phyloP scores from a whole-genome alignment of 1,140 invertebrate species.

The Neodiprion fabricii region DNA sequence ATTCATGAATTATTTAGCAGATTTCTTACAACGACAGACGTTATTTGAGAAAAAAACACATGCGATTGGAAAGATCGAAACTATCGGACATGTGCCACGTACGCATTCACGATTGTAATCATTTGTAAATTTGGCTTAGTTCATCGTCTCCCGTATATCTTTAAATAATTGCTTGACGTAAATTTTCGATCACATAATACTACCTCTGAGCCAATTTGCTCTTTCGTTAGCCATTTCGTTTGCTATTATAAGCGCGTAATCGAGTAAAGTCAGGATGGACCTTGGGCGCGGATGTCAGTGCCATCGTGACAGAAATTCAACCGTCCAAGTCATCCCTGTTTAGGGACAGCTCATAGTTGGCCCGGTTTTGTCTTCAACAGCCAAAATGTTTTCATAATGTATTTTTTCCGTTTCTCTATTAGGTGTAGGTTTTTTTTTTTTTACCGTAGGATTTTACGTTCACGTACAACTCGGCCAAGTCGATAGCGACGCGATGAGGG shows the following conservation, averaged over 20 bases:
- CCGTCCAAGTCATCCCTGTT: neutral
- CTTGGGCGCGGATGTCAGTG: slow-evolving; percentile 29
- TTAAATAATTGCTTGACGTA: slow-evolving; percentile 8
- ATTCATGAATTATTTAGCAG: too few species aligned
- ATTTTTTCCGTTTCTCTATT: neutral
- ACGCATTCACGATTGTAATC: neutral
- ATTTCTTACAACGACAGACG: too few species aligned
- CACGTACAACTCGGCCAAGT: too few species aligned
- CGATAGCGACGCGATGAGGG: too few species aligned
- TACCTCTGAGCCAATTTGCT: slow-evolving; percentile 26
- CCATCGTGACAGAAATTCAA: slow-evolving; percentile 26
- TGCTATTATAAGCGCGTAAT: slow-evolving; percentile 42
- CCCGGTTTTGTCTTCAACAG: neutral
- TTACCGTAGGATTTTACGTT: neutral
- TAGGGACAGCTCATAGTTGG: too few species aligned
- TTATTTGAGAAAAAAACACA: neutral
- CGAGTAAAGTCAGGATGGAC: slow-evolving; percentile 30
- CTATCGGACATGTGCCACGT: neutral
- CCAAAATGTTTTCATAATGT: neutral
- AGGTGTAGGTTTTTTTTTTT: neutral
- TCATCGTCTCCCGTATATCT: slow-evolving; percentile 1
- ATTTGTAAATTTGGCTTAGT: neutral
- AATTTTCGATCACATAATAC: slow-evolving; percentile 3
- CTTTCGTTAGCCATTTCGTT: slow-evolving; percentile 28
- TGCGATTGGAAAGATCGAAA: neutral